Evolutionary conservation across 1,140 invertebrate genomes (phyloP), one percentile per base, ranked within the genome.

Genomic region (Choristoneura fumiferana): DNA sequence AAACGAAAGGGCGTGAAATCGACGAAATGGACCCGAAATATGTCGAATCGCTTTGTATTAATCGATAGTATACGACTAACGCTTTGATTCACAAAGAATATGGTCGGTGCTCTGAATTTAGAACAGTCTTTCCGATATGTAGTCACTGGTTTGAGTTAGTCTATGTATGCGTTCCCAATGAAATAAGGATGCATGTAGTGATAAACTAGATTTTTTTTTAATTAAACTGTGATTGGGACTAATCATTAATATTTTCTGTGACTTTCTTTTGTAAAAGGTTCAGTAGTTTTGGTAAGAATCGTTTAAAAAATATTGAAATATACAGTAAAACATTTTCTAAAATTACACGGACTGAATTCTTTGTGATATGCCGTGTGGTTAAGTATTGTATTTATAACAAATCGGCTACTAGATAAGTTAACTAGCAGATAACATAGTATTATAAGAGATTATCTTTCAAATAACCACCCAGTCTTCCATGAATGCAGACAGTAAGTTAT

Each of bases 1-100:
- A 98, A 84, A 98, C 97, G 0, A 97, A 96, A 81, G 96, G 96
- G 0, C 93, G 93, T 49, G 94, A 94, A 69, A 92, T 98, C 57
- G 96, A 97, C 73, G 96, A 98, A 87, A 96, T 98, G 92, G 93
- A 95, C 73, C 92, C 93, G 8, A 92, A 92, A 40, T 93, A 92
- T 69, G 91, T 92, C 0, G 91, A 92, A 70, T 90, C 89, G 29
- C 68, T 90, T 12, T 89, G 86, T 72, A 89, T 89, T 36, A 90
- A 90, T 61, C 84, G 85, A 84, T 88, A 88, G 78, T 82, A 29
- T 29, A 69, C 71, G 63, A 34, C 35, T 8, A 8, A 34, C 9
- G 8, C 12, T 33, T 57, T 59, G 18, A 22, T 22, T 17, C 43
- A 12, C 43, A 49, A n/a, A n/a, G 52, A 54, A 54, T 54, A 54